These are phyloP conservation scores for Sminthurides aquaticus DNA, from an alignment of 2,888 invertebrate genomes.

Conservation along the genomic window DNA sequence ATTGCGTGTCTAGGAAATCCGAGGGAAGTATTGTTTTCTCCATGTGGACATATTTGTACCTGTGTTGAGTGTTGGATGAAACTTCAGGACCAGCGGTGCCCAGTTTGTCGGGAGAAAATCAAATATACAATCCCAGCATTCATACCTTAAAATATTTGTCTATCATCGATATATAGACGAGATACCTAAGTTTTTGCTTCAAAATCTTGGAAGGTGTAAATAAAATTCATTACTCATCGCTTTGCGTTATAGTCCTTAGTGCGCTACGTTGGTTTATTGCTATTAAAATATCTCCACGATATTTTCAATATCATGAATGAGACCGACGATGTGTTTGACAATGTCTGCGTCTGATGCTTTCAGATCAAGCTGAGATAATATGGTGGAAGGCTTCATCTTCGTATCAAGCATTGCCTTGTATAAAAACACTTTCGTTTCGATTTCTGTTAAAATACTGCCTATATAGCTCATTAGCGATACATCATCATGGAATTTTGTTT, in stretches of 20 bases:
- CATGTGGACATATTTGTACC: conserved; percentile 18
- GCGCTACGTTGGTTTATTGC: background rate
- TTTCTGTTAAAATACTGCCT: conserved; percentile 39
- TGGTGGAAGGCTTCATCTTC: conserved; percentile 9
- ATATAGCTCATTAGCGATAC: conserved; percentile 40
- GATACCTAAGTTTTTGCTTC: too few species aligned
- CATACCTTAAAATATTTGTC: conserved; percentile 14
- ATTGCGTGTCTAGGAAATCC: conserved; percentile 16
- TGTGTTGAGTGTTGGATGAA: conserved; percentile 18
- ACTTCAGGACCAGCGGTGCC: conserved; percentile 10
- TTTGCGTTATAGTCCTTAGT: too few species aligned
- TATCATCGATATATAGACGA: too few species aligned
- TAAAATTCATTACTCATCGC: too few species aligned
- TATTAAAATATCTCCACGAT: conserved; percentile 33
- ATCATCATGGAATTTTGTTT: conserved; percentile 31
- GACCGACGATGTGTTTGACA: conserved; percentile 31
- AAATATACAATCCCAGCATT: conserved; percentile 11
- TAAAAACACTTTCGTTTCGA: conserved; percentile 43
- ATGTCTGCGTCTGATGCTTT: conserved; percentile 37
- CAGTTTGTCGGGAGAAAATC: conserved; percentile 16
- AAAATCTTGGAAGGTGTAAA: too few species aligned
- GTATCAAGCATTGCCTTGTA: conserved; percentile 32
- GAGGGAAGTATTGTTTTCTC: conserved; percentile 12
- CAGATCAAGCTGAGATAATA: conserved; percentile 30
- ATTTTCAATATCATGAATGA: conserved; percentile 29